Conservation (phyloP, 2,888 invertebrate species). For the Drosophila picticornis region DNA sequence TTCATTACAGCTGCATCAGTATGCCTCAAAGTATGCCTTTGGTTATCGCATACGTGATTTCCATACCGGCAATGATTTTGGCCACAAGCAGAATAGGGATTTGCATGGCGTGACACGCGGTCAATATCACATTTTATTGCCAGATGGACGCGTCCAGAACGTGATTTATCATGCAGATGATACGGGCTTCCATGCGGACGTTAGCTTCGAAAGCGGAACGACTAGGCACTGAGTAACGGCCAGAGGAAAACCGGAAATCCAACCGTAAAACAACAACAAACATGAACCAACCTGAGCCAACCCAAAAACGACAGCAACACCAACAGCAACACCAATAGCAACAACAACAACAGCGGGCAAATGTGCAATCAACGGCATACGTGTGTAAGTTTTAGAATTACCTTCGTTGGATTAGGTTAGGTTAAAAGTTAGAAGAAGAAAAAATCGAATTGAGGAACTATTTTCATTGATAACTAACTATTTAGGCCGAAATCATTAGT, state of each 20-base stretch:
- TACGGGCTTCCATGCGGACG: conserved; percentile 91
- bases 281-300: neutral
- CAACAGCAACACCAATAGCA: neutral
- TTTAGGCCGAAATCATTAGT: neutral
- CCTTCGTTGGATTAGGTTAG: neutral
- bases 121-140: conserved; percentile 91
- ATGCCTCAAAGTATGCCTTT: conserved; percentile 88
- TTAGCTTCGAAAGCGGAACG: conserved; percentile 87
- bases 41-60: conserved; percentile 91
- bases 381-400: conserved; percentile 24
- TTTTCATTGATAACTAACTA: neutral
- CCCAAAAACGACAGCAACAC: neutral
- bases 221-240: conserved; percentile 51
- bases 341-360: conserved; percentile 22
- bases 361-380: conserved; percentile 41
- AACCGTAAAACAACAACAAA: conserved; percentile 4
- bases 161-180: conserved; percentile 92
- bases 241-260: neutral
- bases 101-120: conserved; percentile 89
- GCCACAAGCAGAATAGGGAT: conserved; percentile 90
- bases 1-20: conserved; percentile 86
- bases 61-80: conserved; percentile 90
- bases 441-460: neutral
- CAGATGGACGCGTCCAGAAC: conserved; percentile 92
- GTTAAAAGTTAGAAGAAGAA: neutral